Conservation (phyloP, 2,797 vertebrate genomes). For the Pipistrellus pipistrellus region DNA sequence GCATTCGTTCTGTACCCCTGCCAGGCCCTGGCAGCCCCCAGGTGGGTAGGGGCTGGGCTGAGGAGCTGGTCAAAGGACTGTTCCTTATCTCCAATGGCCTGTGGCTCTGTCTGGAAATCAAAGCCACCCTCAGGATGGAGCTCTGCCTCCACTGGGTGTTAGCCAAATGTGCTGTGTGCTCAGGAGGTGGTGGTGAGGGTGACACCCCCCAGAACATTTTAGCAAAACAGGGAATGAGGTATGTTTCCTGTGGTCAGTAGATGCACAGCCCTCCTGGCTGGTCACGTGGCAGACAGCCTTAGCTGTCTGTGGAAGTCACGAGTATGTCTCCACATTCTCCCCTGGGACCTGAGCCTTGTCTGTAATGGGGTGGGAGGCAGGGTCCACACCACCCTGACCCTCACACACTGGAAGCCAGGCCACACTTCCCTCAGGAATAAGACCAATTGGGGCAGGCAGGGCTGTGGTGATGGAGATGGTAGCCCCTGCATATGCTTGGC, state of each 20-base stretch:
- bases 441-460: background rate
- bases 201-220: background rate
- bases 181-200: background rate
- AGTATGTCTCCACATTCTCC: too few species aligned
- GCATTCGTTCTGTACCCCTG: too few species aligned
- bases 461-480: background rate
- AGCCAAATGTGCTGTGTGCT: background rate
- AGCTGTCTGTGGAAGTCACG: fast-evolving
- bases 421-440: background rate
- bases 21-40: background rate
- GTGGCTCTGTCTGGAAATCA: background rate
- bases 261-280: too few species aligned
- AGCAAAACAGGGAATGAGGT: background rate
- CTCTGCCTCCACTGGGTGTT: background rate
- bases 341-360: background rate
- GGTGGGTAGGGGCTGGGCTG: background rate
- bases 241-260: background rate
- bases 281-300: background rate
- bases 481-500: background rate
- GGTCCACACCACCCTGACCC: background rate
- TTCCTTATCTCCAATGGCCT: background rate
- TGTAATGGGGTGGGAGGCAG: background rate
- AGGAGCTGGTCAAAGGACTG: background rate
- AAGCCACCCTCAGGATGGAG: background rate
- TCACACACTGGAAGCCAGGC: background rate